Conservation (phyloP, 1,140 invertebrate species). For the Muscidifurax raptorellus region DNA sequence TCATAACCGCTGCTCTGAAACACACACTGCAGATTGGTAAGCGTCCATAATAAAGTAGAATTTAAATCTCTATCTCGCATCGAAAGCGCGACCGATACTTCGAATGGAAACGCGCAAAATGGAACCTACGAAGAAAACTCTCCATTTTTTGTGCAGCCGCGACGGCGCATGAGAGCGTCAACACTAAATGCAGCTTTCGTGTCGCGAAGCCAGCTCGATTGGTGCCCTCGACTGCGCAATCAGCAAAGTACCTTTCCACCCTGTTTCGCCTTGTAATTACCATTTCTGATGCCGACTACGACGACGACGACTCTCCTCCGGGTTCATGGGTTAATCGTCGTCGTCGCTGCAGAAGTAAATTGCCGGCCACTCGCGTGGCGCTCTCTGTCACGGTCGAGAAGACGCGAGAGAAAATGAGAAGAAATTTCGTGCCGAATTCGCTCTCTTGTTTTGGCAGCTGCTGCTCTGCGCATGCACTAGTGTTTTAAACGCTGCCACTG, state of each 20-base stretch:
- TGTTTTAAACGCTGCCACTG: too few relatives aligned
- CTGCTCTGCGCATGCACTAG: neutral
- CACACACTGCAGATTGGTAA: neutral
- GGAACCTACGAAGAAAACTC: conserved; percentile 16
- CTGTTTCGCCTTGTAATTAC: conserved; percentile 24
- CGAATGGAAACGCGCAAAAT: neutral
- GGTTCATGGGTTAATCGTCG: conserved; percentile 9
- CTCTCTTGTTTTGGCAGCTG: conserved; percentile 13
- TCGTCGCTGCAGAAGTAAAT: neutral
- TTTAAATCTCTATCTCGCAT: too few relatives aligned
- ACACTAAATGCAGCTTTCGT: conserved; percentile 21
- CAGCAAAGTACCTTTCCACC: conserved; percentile 11
- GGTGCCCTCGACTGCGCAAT: conserved; percentile 13
- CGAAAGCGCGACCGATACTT: neutral
- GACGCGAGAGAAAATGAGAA: neutral
- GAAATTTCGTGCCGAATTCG: neutral
- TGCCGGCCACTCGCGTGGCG: neutral
- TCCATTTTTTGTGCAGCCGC: neutral
- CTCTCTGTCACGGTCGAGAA: neutral
- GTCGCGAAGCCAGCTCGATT: conserved; percentile 31
- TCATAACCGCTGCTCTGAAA: too few relatives aligned
- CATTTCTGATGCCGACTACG: conserved; percentile 7
- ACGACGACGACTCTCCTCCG: neutral
- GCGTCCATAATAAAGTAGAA: neutral
- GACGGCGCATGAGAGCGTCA: neutral